phyloP scores from a whole-genome alignment of 1,140 invertebrate genomes.

The Campoletis sonorensis region DNA sequence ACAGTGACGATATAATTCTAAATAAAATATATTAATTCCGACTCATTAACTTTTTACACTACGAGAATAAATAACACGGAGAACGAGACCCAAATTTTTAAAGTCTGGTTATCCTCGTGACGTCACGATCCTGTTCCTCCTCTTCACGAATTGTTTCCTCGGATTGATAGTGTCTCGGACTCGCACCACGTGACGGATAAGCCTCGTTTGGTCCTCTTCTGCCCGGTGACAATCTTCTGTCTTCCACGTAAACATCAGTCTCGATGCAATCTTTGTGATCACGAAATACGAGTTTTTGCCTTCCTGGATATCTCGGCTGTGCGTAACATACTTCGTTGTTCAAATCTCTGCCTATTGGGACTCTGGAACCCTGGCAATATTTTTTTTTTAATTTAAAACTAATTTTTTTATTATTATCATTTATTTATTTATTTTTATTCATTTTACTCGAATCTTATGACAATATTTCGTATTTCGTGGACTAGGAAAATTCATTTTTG shows the following conservation, averaged over 20 bases:
- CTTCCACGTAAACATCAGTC: conserved; percentile 68
- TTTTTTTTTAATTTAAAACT: no score
- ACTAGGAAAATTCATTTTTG: no score
- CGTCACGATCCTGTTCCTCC: conserved; percentile 60
- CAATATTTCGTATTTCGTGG: not conserved
- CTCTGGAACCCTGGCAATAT: conserved; percentile 57
- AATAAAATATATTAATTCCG: not conserved
- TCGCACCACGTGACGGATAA: conserved; percentile 65
- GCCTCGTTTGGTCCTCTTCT: conserved; percentile 62
- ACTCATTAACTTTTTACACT: conserved; percentile 15
- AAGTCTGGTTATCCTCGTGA: conserved; percentile 68
- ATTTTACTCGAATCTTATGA: not conserved
- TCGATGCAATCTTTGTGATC: conserved; percentile 62
- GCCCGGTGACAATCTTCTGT: conserved; percentile 52
- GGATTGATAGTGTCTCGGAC: conserved; percentile 63
- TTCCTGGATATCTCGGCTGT: conserved; percentile 54
- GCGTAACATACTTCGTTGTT: conserved; percentile 51
- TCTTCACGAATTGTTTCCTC: conserved; percentile 69
- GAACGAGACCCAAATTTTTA: conserved; percentile 44
- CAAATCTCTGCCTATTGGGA: conserved; percentile 48
- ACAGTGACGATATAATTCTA: not conserved
- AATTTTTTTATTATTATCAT: no score
- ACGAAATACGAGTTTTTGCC: conserved; percentile 55
- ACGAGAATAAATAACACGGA: not conserved
- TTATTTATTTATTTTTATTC: no score